Evolutionary conservation across 2,797 vertebrate genomes (phyloP), one percentile per base, ranked within the genome.

Genomic region (Gobio occitaniae): DNA sequence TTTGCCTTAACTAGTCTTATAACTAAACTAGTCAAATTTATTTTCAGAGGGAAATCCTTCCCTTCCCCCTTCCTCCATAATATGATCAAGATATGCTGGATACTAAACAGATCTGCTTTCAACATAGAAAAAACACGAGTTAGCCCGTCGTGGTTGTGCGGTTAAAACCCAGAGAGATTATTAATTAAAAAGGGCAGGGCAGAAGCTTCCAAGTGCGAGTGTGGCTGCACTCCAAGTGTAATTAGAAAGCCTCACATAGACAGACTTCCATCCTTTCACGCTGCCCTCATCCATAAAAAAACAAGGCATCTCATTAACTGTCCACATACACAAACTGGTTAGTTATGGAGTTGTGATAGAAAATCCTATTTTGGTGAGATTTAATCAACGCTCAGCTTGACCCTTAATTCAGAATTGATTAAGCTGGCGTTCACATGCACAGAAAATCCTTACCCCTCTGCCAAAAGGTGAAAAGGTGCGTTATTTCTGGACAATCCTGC

Each of bases 141-240:
- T 38, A 44, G 15, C 32, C 3, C 2, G 15, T 79, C 13, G 56
- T 15, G 13, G 15, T n/a, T 12, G 47, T 79, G 29, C 0, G 16
- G 65, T 69, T 61, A 69, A 69, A 82, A 84, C n/a, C 13, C 54
- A 61, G 68, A 44, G 15, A 81, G 63, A 70, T 59, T 41, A 80
- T 48, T 78, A 80, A 86, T 84, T 71, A 75, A 69, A 63, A 84
- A 70, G 74, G 68, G 66, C 71, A 44, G 65, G 47, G 38, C 71
- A 59, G 21, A 32, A 81, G 82, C 32, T 59, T 82, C 56, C 44
- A 72, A 74, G 44, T 50, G 44, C 7, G 29, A 19, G 15, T 0
- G 16, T 70, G 59, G 78, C 78, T 38, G 19, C 21, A 21, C 29
- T 84, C 81, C 84, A 74, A 81, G 21, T 77, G 38, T 68, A 80